phyloP scores from a whole-genome alignment of 2,113 vertebrate genomes.

The Tylochromis polylepis region DNA sequence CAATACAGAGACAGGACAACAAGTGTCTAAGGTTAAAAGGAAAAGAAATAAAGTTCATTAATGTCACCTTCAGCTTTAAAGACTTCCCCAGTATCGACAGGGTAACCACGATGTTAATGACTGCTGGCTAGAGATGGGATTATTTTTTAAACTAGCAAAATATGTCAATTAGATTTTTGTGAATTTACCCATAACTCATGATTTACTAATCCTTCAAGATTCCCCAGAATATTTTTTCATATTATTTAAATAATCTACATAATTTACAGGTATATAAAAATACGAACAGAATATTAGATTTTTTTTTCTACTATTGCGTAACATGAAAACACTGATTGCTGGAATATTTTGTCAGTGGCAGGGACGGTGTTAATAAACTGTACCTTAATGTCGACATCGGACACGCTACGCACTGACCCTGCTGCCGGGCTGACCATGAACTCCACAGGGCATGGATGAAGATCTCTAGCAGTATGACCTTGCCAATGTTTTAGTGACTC shows the following conservation, averaged over 20 bases:
- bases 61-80: background rate
- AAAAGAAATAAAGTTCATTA: background rate
- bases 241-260: background rate
- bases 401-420: slow-evolving; percentile 71
- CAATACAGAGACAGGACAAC: background rate
- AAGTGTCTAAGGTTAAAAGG: background rate
- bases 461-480: background rate
- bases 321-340: background rate
- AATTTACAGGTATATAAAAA: background rate
- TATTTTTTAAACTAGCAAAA: background rate
- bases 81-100: background rate
- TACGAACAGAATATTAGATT: background rate
- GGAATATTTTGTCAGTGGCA: fast-evolving
- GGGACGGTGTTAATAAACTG: background rate
- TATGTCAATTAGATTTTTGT: background rate
- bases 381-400: slow-evolving; percentile 73
- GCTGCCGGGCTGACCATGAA: slow-evolving; percentile 74
- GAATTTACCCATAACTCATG: too few species aligned
- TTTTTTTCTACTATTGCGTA: background rate
- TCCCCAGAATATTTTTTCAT: background rate
- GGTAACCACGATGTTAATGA: background rate
- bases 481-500: slow-evolving; percentile 37
- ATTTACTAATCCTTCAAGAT: background rate
- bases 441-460: slow-evolving; percentile 63
- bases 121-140: background rate